Evolutionary conservation across 30 jellyfish, hydroid and myxozoan genomes (phyloP), one percentile per base, ranked within the genome.

Genomic region (Mastigias papua): DNA sequence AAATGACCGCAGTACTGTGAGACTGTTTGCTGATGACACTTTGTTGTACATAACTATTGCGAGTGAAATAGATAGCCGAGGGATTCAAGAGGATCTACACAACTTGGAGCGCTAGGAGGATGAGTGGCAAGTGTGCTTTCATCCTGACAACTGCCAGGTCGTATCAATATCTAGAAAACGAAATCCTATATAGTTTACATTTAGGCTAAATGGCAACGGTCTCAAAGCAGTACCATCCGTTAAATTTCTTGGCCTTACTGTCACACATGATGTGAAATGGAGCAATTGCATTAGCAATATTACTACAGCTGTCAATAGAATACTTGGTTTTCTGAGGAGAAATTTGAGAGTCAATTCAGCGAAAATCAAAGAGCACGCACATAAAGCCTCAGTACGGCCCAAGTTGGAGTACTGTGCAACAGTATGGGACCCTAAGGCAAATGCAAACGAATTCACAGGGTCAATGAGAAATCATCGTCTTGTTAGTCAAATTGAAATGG

Each of bases 31-130:
- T 66, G 90, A 46, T 62, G 78, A 54, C 68, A 54, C 66, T 61
- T 78, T 61, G 60, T 78, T 78, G 74, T 31, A 78, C 79, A 67
- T 78, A 78, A 78, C 89, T 25, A 80, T 34, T 46, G 90, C 90
- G n/a, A 66, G n/a, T 34, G 66, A 78, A 78, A 78, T 79, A 48
- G 89, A 78, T 35, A 30, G 83, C 83, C 83, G 34, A 9, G 34
- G 32, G 67, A 71, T 71, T 69, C 83, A 71, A 71, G 57, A 30
- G 48, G 78, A 28, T 48, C 49, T 54, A 21, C 34, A 78, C 34
- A 49, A 26, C 57, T 57, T 50, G 87, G 87, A 76, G 30, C 87
- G 30, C 23, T 76, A 76, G 75, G 87, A 76, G 75, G 51, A 21
- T 48, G 83, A 46, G 83, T 71, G 83, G 67, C 83, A 71, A 66